These are phyloP conservation scores for Margarornis squamiger DNA, from an alignment of 2,797 vertebrate genomes.

Conservation along the genomic window DNA sequence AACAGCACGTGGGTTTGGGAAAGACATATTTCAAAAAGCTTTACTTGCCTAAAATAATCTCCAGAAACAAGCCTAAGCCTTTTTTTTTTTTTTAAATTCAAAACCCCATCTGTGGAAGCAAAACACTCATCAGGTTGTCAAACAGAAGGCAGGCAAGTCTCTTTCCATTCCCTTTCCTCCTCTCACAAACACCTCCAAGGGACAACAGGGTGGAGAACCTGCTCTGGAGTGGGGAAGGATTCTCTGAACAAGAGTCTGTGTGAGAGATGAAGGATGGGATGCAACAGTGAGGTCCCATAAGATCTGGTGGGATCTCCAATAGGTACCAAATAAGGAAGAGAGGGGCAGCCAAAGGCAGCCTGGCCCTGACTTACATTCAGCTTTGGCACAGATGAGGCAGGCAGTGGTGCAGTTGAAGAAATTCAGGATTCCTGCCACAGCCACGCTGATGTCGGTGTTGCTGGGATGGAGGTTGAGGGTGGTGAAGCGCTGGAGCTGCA, in stretches of 20 bases:
- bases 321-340: background rate
- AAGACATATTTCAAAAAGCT: slow-evolving; percentile 38
- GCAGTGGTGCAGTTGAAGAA: slow-evolving; percentile 96
- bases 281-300: background rate
- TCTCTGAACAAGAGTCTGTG: background rate
- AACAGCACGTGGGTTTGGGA: slow-evolving; percentile 13
- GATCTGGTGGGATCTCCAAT: background rate
- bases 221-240: background rate
- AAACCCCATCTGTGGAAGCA: slow-evolving; percentile 36
- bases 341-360: background rate
- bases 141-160: slow-evolving; percentile 38
- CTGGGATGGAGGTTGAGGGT: slow-evolving; percentile 96
- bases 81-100: background rate
- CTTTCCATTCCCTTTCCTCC: background rate
- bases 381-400: slow-evolving; percentile 98
- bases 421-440: slow-evolving; percentile 91
- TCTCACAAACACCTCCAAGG: slow-evolving; percentile 9
- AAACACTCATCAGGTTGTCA: slow-evolving; percentile 52
- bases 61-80: background rate
- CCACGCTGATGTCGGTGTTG: slow-evolving; percentile 95
- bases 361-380: slow-evolving; percentile 89
- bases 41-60: slow-evolving; percentile 35
- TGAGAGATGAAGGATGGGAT: background rate
- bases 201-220: slow-evolving; percentile 6
- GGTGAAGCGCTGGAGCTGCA: slow-evolving; percentile 96